A percentile compares a stretch with the other conserved stretches of the same genome.
phyloP scores from a whole-genome alignment of 2,113 vertebrate species.

The Camelus dromedarius region DNA sequence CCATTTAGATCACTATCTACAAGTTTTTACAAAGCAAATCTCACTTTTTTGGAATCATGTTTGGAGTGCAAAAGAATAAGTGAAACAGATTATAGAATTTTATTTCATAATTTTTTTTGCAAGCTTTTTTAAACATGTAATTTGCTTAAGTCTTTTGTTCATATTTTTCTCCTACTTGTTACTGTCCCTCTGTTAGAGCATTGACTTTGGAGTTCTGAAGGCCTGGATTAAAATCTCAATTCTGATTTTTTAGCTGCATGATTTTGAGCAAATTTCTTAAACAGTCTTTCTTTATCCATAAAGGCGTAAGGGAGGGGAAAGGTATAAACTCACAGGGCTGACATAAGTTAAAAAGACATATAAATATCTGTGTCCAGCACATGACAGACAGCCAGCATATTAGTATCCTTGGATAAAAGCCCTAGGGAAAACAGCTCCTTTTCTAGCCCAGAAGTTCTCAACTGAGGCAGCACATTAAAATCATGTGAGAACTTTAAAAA shows the following conservation, averaged over 20 bases:
- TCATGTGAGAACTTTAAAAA: slow-evolving; percentile 31
- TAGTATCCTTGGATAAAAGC: neutral
- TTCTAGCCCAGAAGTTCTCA: neutral
- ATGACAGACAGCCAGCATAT: neutral
- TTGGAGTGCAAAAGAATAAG: neutral
- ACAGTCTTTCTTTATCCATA: neutral
- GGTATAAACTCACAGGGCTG: neutral
- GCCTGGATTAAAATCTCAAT: neutral
- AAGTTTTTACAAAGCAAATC: neutral
- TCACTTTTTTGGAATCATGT: neutral
- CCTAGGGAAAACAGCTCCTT: neutral
- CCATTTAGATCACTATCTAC: neutral
- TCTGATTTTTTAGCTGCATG: neutral
- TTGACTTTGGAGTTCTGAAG: neutral
- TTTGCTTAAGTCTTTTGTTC: neutral
- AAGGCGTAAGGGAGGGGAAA: neutral
- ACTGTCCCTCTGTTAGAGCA: neutral
- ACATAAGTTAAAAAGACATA: neutral
- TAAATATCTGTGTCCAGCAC: neutral
- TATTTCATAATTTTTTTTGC: neutral
- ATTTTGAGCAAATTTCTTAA: neutral
- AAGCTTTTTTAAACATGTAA: neutral
- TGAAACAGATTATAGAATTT: neutral
- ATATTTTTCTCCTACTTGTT: slow-evolving; percentile 16
- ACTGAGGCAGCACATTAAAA: neutral